phyloP scores from a whole-genome alignment of 2,797 vertebrate species.

The Poeciliopsis turneri region DNA sequence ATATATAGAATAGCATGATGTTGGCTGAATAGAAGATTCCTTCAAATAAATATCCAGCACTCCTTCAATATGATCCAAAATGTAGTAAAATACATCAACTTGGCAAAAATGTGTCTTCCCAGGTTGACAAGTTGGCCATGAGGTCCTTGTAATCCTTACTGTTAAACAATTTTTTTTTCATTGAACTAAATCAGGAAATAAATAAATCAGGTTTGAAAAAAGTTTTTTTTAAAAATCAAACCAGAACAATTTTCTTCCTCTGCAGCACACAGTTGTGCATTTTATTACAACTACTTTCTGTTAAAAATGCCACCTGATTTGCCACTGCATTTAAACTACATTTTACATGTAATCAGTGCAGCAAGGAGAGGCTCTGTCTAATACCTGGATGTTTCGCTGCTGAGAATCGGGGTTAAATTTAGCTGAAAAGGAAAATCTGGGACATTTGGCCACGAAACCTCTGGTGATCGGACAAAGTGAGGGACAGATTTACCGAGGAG shows the following conservation, averaged over 20 bases:
- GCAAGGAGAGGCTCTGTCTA: constrained; percentile 1
- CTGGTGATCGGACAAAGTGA: constrained; percentile 59
- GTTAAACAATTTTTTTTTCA: not conserved
- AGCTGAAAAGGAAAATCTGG: constrained; percentile 71
- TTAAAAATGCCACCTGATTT: not conserved
- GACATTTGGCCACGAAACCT: constrained; percentile 71
- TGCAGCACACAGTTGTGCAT: not conserved
- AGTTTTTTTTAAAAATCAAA: no score
- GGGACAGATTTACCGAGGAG: constrained; percentile 53
- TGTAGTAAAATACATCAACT: not conserved
- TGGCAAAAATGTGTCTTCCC: not conserved
- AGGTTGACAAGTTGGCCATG: not conserved
- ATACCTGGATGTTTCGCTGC: constrained; percentile 53
- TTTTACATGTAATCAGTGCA: not conserved
- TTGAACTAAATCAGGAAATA: not conserved
- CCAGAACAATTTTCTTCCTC: not conserved
- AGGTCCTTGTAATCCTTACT: not conserved
- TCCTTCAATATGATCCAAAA: not conserved
- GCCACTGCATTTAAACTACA: not conserved
- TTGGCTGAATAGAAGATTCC: not conserved
- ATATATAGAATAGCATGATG: not conserved
- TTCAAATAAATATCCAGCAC: not conserved
- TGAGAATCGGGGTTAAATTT: constrained; percentile 64
- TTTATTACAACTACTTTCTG: not conserved
- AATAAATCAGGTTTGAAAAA: not conserved